phyloP scores from a whole-genome alignment of 2,888 invertebrate genomes.

The Andrena praecox region DNA sequence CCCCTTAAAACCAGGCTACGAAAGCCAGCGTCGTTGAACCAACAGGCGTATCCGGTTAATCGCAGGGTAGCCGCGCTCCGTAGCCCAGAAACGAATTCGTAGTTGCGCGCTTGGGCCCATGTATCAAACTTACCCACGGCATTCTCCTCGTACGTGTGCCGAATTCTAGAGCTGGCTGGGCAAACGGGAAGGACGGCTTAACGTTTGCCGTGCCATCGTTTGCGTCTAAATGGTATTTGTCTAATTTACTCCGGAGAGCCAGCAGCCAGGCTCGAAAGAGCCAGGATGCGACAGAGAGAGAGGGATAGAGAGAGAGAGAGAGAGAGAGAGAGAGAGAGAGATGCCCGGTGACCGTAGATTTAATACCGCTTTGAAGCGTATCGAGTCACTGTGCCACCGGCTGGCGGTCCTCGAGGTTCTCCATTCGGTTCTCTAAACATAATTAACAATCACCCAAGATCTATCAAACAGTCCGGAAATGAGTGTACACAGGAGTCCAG shows the following conservation, averaged over 20 bases:
- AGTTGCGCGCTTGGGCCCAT: constrained; percentile 32
- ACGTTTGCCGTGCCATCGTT: constrained; percentile 70
- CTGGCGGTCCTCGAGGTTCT: constrained; percentile 52
- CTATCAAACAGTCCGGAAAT: constrained; percentile 83
- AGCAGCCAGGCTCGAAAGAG: not conserved
- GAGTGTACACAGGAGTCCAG: constrained; percentile 77
- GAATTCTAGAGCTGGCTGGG: constrained; percentile 52
- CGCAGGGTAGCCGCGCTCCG: constrained; percentile 37
- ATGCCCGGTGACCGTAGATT: constrained; percentile 71
- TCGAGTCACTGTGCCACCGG: constrained; percentile 58
- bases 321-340: not conserved
- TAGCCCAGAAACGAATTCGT: constrained; percentile 54
- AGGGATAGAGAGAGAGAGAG: not conserved
- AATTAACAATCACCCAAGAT: constrained; percentile 84
- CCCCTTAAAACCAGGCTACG: constrained; percentile 44
- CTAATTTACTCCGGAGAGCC: constrained; percentile 67
- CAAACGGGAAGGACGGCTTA: constrained; percentile 62
- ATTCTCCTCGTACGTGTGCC: constrained; percentile 56
- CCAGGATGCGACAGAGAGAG: not conserved
- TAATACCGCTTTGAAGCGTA: constrained; percentile 77
- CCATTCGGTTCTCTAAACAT: constrained; percentile 79
- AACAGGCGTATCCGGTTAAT: constrained; percentile 64
- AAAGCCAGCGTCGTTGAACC: constrained; percentile 45
- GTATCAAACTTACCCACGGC: constrained; percentile 63
- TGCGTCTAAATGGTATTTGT: constrained; percentile 76